Evolutionary conservation across 2,888 invertebrate genomes (phyloP), one percentile per base, ranked within the genome.

Genomic region (Esperia sulphurella): DNA sequence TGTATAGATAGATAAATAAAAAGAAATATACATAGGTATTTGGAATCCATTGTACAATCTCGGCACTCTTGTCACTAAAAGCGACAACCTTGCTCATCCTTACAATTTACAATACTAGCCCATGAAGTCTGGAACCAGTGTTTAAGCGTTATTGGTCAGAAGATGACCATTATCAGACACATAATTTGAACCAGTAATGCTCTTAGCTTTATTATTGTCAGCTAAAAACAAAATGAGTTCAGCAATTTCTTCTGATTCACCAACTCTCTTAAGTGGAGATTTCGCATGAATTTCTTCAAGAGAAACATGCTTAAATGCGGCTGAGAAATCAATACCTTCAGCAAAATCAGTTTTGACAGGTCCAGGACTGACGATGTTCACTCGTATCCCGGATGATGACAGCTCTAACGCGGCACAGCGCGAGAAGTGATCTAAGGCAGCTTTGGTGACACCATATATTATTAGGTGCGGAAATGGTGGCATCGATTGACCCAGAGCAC

Each of bases 341-440:
- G 54, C 10, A 21, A 66, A 55, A 38, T 67, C 66, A 0, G 75
- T 73, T 3, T 53, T 93, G 0, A 93, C 91, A 0, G 95, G 94
- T 8, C 95, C 95, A 21, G 95, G 95, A 66, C 93, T 93, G 0
- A 95, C 92, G 39, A 91, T 83, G 70, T 95, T 95, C 0, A 94
- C 94, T 49, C 94, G 79, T 0, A 94, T 92, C n/a, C 73, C 85
- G 59, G 87, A 82, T 0, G 74, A 55, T 48, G 91, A 92, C 14
- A 93, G 71, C 59, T 93, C 95, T 37, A 94, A 71, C 3, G 95
- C 95, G 9, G 91, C 79, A 62, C 93, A 93, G 55, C 91, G 81
- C 0, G 95, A 94, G 54, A 96, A 91, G 63, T 95, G 94, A 73
- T 95, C 95, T 10, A 95, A 62, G 3, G 93, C 94, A 35, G 94